Percentiles rank a stretch among this genome's conserved stretches.
phyloP scores from a whole-genome alignment of 2,888 invertebrate species.

The Gnatocerus cornutus region DNA sequence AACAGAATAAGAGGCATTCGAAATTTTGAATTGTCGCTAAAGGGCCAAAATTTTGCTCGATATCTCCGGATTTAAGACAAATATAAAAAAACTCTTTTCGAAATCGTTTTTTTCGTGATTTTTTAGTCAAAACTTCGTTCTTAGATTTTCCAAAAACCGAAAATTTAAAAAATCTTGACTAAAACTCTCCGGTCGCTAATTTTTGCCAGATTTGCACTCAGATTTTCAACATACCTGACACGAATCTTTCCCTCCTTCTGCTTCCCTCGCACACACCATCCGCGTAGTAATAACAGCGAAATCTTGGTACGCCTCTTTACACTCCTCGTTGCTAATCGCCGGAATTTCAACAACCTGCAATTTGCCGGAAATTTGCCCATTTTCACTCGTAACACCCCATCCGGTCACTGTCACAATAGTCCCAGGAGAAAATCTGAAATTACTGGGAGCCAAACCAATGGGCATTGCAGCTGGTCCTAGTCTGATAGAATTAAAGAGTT shows the following conservation, averaged over 20 bases:
- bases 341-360: constrained; percentile 53
- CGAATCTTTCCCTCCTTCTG: constrained; percentile 72
- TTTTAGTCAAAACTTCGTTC: too few species aligned
- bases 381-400: constrained; percentile 53
- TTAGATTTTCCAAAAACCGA: too few species aligned
- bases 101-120: too few species aligned
- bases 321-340: constrained; percentile 48
- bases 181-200: too few species aligned
- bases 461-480: constrained; percentile 17
- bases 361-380: constrained; percentile 26
- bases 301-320: constrained; percentile 44
- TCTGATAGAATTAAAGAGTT: constrained; percentile 4
- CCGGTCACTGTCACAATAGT: constrained; percentile 45
- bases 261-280: constrained; percentile 75
- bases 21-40: too few species aligned
- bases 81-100: too few species aligned
- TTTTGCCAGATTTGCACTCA: too few species aligned
- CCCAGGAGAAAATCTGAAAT: constrained; percentile 2
- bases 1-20: too few species aligned
- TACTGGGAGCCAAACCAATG: constrained; percentile 10
- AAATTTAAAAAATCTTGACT: too few species aligned
- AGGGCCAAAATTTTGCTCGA: too few species aligned
- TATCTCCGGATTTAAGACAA: too few species aligned
- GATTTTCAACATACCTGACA: constrained; percentile 70
- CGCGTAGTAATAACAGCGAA: constrained; percentile 64